Evolutionary conservation across 2,888 invertebrate species (phyloP), one percentile per base, ranked within the genome.

Genomic region (Caradrina clavipalpis): DNA sequence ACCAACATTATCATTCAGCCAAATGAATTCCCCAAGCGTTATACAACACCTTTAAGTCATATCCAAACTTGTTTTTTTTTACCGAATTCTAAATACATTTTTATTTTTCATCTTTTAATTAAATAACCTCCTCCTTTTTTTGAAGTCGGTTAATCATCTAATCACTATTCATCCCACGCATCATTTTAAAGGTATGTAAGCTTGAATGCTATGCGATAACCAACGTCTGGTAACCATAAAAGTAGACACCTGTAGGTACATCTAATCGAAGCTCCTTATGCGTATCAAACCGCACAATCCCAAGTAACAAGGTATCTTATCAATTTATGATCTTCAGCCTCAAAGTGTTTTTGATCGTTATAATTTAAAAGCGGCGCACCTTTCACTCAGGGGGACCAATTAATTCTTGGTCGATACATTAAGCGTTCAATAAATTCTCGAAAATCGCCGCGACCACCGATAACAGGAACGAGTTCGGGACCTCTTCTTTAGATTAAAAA

Each of bases 361-460:
- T 90, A 90, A 87, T 92, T 91, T 83, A 89, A 92, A 90, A 90
- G 91, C 93, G 91, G 92, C 90, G 82, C 84, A 84, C 83, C 93
- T 93, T 94, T 94, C 93, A 91, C 91, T 89, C 83, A 88, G 86
- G 88, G 85, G 86, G 86, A 88, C 89, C 93, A 93, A 94, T 94
- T 94, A 94, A 93, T 93, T 93, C 88, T 92, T 89, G 88, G 88
- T 87, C 90, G 88, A 92, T 91, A 90, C 93, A 93, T 94, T 93
- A 94, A 93, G 89, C 86, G 91, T 90, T 89, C 92, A 91, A 93
- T 94, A 93, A 92, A 94, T 92, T 91, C 88, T 89, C 86, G 84
- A 92, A 93, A 89, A 92, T 90, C 81, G 87, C 87, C 84, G 88
- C 83, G 74, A 78, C 78, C 73, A 77, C 72, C 87, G 93, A 93